Evolutionary conservation across 2,888 invertebrate species (phyloP), one percentile per base, ranked within the genome.

Genomic region (Lasius fuliginosus): DNA sequence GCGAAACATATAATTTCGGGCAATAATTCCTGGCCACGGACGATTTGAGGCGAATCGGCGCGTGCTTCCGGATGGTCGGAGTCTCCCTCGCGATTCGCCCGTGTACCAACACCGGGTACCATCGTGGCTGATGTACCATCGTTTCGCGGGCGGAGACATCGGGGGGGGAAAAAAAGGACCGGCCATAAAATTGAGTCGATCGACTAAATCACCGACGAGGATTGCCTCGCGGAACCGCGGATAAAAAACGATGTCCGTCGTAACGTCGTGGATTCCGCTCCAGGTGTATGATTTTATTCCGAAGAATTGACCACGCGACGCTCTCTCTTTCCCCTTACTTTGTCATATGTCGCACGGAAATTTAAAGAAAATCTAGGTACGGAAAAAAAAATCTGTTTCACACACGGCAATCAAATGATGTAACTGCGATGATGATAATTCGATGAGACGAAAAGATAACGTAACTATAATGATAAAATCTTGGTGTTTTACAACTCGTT

Each of bases 31-130:
- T 85, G 83, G 87, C 88, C 89, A 92, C 90, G 93, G 92, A 92
- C 92, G 92, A 93, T 93, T 93, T 92, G 90, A 91, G 88, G 87
- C 69, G 88, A 93, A 93, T 88, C 90, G 92, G 93, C 91, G 93
- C 93, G 91, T 92, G 90, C 92, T 92, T 93, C 93, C 93, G 91
- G 91, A 90, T 83, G 71, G 86, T 60, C 85, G 74, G 74, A 53
- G 68, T 42, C 73, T 81, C 77, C 87, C 86, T 82, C 83, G 49
- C 49, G 74, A 71, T 81, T 68, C 60, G 73, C 85, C 79, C 81
- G 74, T 42, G 69, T 69, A 74, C 81, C 65, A 65, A 65, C 56
- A 36, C 62, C 49, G 53, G 58, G 68, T 68, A 83, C 40, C 36
- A 82, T 53, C 53, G 27, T 30, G 58, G 27, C 56, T 58, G 79